phyloP scores from a whole-genome alignment of 2,113 vertebrate species.

The rat (Rattus norvegicus) region GRCr8 NC_086019.1:105584501-105585000 shows the following conservation, averaged over 20 bases:
- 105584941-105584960: constrained; percentile 94
- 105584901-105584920: constrained; percentile 94
- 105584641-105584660: not conserved
- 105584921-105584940: constrained; percentile 89
- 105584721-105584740: not conserved
- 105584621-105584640: not conserved
- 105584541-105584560: not conserved
- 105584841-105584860: rapidly evolving
- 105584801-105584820: not conserved
- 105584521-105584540: not conserved
- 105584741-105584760: rapidly evolving
- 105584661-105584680: not conserved
- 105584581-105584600: not conserved
- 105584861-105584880: constrained; percentile 74
- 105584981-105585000: constrained; percentile 88
- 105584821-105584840: not conserved
- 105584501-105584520: not conserved
- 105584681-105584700: not conserved
- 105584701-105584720: not conserved
- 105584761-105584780: not conserved
- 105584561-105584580: not conserved
- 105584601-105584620: not conserved
- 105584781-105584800: not conserved
- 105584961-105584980: constrained; percentile 94
- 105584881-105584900: constrained; percentile 92